Conservation (phyloP, 2,888 invertebrate genomes). For the Taphrorychus bicolor region DNA sequence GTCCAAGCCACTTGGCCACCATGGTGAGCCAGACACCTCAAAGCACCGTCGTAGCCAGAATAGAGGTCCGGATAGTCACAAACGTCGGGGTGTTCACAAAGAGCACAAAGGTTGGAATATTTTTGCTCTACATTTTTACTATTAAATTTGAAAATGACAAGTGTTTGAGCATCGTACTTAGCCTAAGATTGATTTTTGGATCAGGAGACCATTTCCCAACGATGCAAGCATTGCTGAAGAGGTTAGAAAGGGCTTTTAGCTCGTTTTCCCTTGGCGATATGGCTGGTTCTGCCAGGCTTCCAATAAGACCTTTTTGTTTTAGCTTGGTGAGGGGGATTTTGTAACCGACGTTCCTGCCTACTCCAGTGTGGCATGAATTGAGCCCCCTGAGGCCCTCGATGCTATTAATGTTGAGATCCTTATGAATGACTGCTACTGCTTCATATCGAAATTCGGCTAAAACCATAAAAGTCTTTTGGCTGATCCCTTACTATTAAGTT, state of each 20-base stretch:
- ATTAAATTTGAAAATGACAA: neutral
- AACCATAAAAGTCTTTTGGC: no score
- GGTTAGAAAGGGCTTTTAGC: constrained; percentile 77
- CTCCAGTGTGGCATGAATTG: constrained; percentile 87
- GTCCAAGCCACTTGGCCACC: constrained; percentile 88
- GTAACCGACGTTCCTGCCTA: constrained; percentile 89
- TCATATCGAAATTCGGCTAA: constrained; percentile 80
- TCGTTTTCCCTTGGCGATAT: constrained; percentile 81
- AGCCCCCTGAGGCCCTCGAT: constrained; percentile 75
- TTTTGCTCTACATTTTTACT: constrained; percentile 66
- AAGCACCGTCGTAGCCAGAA: constrained; percentile 87
- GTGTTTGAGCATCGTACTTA: constrained; percentile 67
- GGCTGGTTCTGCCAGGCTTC: constrained; percentile 71
- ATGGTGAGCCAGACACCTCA: constrained; percentile 81
- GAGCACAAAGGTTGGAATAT: constrained; percentile 78
- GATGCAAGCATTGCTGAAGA: constrained; percentile 84
- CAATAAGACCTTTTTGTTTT: constrained; percentile 71
- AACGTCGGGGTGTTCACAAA: constrained; percentile 77
- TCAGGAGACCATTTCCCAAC: constrained; percentile 86
- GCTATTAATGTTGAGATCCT: constrained; percentile 72
- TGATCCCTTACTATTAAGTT: neutral
- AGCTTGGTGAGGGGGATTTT: constrained; percentile 82
- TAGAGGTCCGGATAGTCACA: constrained; percentile 85
- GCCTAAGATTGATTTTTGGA: constrained; percentile 70
- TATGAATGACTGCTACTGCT: constrained; percentile 81